phyloP scores from a whole-genome alignment of 2,113 vertebrate genomes.

The Oryzias celebensis region DNA sequence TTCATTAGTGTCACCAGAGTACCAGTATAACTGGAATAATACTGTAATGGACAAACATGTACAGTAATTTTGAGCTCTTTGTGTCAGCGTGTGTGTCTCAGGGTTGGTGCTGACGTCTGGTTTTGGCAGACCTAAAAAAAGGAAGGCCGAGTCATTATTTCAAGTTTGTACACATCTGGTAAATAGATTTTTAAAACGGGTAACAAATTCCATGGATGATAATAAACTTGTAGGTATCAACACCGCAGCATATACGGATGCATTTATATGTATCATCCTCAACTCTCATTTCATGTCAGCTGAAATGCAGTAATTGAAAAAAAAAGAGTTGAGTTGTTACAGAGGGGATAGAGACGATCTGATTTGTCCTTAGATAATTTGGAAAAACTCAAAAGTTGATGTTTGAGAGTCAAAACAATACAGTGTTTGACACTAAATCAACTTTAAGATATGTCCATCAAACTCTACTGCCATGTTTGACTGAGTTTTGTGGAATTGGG shows the following conservation, averaged over 20 bases:
- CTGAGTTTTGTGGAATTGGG: slow-evolving; percentile 20
- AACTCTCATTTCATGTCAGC: slow-evolving; percentile 36
- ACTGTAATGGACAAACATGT: slow-evolving; percentile 62
- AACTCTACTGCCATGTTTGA: slow-evolving; percentile 17
- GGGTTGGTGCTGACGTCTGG: slow-evolving; percentile 17
- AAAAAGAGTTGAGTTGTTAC: slow-evolving; percentile 43
- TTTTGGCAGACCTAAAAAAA: slow-evolving; percentile 34
- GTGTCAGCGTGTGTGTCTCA: neutral
- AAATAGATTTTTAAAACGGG: slow-evolving; percentile 35
- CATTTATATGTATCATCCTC: neutral
- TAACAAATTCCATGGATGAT: slow-evolving; percentile 37
- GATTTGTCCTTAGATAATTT: slow-evolving; percentile 70
- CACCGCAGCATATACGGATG: neutral
- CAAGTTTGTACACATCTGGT: slow-evolving; percentile 41
- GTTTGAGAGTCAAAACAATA: slow-evolving; percentile 23
- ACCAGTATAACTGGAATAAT: slow-evolving; percentile 59
- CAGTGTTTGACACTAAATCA: slow-evolving; percentile 24
- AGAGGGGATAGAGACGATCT: slow-evolving; percentile 71
- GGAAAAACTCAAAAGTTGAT: slow-evolving; percentile 51
- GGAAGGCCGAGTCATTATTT: slow-evolving; percentile 25
- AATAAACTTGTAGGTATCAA: slow-evolving; percentile 44
- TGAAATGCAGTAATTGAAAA: slow-evolving; percentile 34
- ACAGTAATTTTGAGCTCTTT: slow-evolving; percentile 49
- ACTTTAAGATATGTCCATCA: slow-evolving; percentile 19
- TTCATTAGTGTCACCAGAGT: slow-evolving; percentile 71